These are phyloP conservation scores for Celastrina argiolus DNA, from an alignment of 2,888 invertebrate species.

Conservation along the genomic window DNA sequence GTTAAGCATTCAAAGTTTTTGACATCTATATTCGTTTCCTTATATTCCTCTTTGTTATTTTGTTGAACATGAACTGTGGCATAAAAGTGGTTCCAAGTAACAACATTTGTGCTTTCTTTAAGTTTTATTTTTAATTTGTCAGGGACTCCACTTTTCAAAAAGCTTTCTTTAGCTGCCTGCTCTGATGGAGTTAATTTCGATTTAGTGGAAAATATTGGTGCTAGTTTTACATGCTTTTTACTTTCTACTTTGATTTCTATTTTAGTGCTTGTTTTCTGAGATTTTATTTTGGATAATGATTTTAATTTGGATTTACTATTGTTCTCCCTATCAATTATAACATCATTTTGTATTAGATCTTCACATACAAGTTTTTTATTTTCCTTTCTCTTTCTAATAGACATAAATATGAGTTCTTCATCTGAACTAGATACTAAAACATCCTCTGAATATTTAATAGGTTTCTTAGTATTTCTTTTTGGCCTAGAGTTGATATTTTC, in stretches of 20 bases:
- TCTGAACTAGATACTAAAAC: constrained; percentile 53
- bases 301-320: constrained; percentile 1
- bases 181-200: constrained; percentile 76
- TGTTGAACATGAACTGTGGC: constrained; percentile 82
- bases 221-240: constrained; percentile 69
- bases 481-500: constrained; percentile 44
- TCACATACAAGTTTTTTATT: constrained; percentile 25
- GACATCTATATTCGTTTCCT: neutral
- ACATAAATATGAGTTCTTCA: constrained; percentile 67
- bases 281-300: neutral
- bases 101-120: constrained; percentile 63
- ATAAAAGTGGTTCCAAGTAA: constrained; percentile 74
- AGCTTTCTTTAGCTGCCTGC: constrained; percentile 81
- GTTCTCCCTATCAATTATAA: neutral
- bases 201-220: constrained; percentile 84
- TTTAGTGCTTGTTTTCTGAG: constrained; percentile 22
- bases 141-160: constrained; percentile 85
- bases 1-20: neutral
- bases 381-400: constrained; percentile 54
- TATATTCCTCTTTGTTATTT: constrained; percentile 28
- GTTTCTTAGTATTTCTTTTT: constrained; percentile 57
- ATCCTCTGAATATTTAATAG: constrained; percentile 60
- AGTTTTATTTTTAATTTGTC: constrained; percentile 78
- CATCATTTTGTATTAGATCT: neutral
- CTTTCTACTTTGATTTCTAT: constrained; percentile 21